Percentiles rank a stretch among this genome's conserved stretches.
phyloP scores from a whole-genome alignment of 2,888 invertebrate species.

The Synanthedon vespiformis region DNA sequence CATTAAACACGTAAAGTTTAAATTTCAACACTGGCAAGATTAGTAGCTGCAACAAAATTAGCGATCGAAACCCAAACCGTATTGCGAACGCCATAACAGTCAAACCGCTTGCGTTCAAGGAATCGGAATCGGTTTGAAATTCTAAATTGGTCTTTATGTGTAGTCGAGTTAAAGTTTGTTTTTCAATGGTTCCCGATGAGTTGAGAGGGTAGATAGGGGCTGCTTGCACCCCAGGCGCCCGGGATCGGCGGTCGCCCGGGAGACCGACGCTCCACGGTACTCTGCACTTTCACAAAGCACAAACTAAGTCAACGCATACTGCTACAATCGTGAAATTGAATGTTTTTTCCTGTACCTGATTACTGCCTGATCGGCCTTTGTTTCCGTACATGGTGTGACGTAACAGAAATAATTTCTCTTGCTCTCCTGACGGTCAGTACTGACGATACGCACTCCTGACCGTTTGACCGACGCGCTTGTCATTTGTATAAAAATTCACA shows the following conservation, averaged over 20 bases:
- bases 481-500: no score
- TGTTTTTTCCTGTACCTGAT: neutral
- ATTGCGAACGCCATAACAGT: conserved; percentile 55
- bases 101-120: conserved; percentile 46
- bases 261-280: conserved; percentile 30
- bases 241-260: conserved; percentile 47
- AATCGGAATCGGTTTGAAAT: conserved; percentile 10
- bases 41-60: conserved; percentile 53
- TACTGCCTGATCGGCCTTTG: no score
- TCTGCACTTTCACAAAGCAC: conserved; percentile 40
- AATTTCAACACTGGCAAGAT: conserved; percentile 12
- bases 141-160: conserved; percentile 11
- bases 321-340: neutral
- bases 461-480: no score
- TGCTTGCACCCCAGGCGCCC: conserved; percentile 31
- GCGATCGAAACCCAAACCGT: conserved; percentile 57
- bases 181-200: conserved; percentile 11
- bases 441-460: no score
- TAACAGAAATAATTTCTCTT: no score
- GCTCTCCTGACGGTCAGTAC: no score
- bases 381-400: neutral
- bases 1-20: conserved; percentile 11
- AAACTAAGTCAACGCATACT: neutral
- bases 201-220: conserved; percentile 18
- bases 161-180: conserved; percentile 13